phyloP scores from a whole-genome alignment of 2,113 vertebrate genomes.

The Lucifuga dentata region DNA sequence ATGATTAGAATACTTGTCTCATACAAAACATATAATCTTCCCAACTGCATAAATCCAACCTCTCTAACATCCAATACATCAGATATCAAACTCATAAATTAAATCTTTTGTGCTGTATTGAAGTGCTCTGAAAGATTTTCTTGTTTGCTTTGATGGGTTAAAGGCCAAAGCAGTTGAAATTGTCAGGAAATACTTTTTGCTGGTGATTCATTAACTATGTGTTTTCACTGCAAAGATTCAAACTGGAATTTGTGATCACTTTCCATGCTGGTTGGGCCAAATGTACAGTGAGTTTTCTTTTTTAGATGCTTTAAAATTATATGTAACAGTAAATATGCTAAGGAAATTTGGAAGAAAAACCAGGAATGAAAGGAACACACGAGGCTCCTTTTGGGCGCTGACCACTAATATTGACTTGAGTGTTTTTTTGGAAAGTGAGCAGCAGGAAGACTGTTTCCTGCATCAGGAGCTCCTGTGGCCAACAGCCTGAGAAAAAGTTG shows the following conservation, averaged over 20 bases:
- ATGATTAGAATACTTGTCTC: neutral
- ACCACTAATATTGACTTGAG: slow-evolving; percentile 59
- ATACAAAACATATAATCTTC: neutral
- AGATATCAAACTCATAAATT: slow-evolving; percentile 11
- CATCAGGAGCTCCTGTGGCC: slow-evolving; percentile 60
- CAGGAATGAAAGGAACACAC: slow-evolving; percentile 28
- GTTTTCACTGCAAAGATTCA: slow-evolving; percentile 2
- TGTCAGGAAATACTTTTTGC: slow-evolving; percentile 58
- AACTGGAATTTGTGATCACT: slow-evolving; percentile 1
- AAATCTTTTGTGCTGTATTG: too few species aligned
- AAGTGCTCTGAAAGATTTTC: neutral
- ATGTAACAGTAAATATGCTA: neutral
- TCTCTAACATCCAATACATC: slow-evolving; percentile 9
- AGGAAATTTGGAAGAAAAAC: slow-evolving; percentile 21
- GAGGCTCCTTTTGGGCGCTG: slow-evolving; percentile 39
- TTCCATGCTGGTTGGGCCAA: neutral
- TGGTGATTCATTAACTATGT: slow-evolving; percentile 54
- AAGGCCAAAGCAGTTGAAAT: slow-evolving; percentile 71
- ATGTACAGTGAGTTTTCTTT: neutral
- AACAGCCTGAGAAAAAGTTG: slow-evolving; percentile 75
- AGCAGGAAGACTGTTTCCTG: slow-evolving; percentile 76
- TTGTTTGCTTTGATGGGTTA: slow-evolving; percentile 60
- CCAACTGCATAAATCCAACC: neutral
- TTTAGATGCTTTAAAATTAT: slow-evolving; percentile 3
- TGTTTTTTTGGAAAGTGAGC: slow-evolving; percentile 75